Conservation (phyloP, 2,888 invertebrate species). For the Brassicogethes aeneus region DNA sequence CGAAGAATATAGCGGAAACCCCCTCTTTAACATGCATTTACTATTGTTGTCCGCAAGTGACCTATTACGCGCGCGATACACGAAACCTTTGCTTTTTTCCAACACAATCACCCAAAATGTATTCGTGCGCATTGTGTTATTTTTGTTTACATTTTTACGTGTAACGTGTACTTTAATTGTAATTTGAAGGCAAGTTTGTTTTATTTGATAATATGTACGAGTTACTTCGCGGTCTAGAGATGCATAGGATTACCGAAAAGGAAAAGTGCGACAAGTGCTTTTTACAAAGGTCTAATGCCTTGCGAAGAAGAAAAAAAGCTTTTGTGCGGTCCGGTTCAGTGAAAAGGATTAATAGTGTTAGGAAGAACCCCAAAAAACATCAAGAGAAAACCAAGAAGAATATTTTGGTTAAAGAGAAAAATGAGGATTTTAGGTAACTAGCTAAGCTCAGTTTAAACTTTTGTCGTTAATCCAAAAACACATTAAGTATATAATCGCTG, state of each 20-base stretch:
- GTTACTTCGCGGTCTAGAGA: not conserved
- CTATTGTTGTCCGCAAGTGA: not conserved
- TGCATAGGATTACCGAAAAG: not conserved
- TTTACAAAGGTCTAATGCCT: constrained; percentile 20
- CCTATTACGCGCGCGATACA: not conserved
- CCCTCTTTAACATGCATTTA: not conserved
- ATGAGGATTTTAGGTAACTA: too few relatives aligned
- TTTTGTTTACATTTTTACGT: too few relatives aligned
- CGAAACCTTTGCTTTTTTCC: not conserved
- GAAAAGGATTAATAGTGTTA: constrained; percentile 13
- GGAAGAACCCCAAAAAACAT: constrained; percentile 14
- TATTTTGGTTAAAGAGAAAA: too few relatives aligned
- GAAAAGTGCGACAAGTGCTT: constrained; percentile 5
- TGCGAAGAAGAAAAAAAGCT: constrained; percentile 14
- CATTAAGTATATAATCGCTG: too few relatives aligned
- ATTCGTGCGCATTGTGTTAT: too few relatives aligned
- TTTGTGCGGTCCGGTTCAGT: constrained; percentile 7
- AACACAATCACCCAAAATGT: not conserved
- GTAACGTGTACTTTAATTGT: too few relatives aligned
- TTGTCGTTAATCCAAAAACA: too few relatives aligned
- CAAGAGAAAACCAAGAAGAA: too few relatives aligned
- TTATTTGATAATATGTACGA: too few relatives aligned
- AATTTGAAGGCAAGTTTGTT: too few relatives aligned
- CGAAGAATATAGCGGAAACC: not conserved
- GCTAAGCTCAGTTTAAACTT: too few relatives aligned